Conservation (phyloP, 2,888 invertebrate genomes). For the Ctena decussata region DNA sequence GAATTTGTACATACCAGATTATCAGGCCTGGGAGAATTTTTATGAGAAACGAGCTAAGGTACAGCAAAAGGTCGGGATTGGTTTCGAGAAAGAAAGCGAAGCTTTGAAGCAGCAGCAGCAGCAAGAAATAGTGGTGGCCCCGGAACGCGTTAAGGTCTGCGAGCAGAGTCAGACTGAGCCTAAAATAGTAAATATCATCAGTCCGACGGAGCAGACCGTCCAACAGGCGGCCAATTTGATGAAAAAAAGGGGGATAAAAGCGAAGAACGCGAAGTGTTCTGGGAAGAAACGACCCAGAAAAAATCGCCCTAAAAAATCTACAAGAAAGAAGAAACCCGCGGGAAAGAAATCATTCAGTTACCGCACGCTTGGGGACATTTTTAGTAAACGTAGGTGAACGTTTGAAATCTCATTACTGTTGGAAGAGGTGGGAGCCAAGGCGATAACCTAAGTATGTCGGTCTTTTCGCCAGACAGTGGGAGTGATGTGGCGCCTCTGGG, state of each 20-base stretch:
- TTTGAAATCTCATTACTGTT: too few species aligned
- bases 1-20: constrained; percentile 3
- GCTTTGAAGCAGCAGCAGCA: not conserved
- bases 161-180: not conserved
- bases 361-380: constrained; percentile 10
- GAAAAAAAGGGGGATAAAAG: not conserved
- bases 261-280: not conserved
- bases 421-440: not conserved
- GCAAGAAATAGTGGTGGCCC: not conserved
- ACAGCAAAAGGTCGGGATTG: too few species aligned
- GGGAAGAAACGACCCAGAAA: not conserved
- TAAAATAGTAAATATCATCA: not conserved
- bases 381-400: not conserved
- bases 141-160: not conserved
- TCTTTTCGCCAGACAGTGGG: constrained; percentile 9
- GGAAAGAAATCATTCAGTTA: not conserved
- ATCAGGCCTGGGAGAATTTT: not conserved
- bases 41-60: not conserved
- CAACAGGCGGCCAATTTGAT: constrained; percentile 2
- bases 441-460: not conserved
- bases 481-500: not conserved
- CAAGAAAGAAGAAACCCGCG: not conserved
- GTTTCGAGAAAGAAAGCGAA: not conserved
- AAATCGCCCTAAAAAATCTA: not conserved
- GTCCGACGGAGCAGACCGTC: constrained; percentile 2